Conservation (phyloP, 2,113 vertebrate species). For the Penelope pileata region DNA sequence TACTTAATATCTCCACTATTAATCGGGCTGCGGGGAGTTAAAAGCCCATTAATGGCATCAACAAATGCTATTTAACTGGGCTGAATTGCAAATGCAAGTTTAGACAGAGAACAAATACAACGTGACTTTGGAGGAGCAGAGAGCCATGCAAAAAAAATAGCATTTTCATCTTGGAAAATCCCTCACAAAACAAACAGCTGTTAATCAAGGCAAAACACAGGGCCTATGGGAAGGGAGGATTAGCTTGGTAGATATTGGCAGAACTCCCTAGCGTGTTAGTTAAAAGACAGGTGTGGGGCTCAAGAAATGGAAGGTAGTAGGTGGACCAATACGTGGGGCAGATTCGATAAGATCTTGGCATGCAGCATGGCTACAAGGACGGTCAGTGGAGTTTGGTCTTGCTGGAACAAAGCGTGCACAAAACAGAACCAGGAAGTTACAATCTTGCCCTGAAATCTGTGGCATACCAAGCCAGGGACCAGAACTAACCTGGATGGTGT, state of each 20-base stretch:
- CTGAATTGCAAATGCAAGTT: constrained; percentile 67
- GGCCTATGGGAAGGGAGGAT: not conserved
- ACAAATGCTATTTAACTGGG: constrained; percentile 57
- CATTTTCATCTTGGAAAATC: not conserved
- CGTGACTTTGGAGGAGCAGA: constrained; percentile 56
- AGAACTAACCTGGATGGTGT: not conserved
- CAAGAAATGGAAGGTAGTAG: not conserved
- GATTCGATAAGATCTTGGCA: not conserved
- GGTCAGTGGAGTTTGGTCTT: not conserved
- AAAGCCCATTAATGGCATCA: constrained; percentile 69
- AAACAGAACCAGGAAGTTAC: not conserved
- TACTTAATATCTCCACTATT: constrained; percentile 66
- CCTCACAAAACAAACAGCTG: not conserved
- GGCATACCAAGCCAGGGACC: not conserved
- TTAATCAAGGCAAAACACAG: not conserved
- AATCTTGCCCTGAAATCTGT: not conserved
- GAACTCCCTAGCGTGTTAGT: not conserved
- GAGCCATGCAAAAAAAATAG: not conserved
- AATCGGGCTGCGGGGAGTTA: constrained; percentile 60
- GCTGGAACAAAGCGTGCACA: not conserved
- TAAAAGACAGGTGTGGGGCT: constrained; percentile 3
- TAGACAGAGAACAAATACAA: constrained; percentile 58
- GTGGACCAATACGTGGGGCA: not conserved
- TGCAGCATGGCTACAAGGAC: not conserved
- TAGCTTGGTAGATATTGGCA: not conserved